Evolutionary conservation across 2,113 vertebrate species (phyloP).

Genomic region (Sapajus apella): DNA sequence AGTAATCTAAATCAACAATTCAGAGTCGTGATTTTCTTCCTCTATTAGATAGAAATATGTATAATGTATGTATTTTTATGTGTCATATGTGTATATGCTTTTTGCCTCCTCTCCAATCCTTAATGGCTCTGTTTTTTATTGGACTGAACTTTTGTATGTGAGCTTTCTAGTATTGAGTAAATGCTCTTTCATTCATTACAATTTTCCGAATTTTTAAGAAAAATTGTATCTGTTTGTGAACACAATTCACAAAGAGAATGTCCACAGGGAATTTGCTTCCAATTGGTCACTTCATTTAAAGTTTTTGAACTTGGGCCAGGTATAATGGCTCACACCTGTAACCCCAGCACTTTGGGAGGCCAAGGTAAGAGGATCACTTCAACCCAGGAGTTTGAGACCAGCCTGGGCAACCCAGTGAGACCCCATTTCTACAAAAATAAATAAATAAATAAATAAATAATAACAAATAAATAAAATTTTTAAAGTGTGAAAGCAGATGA

Average conservation of each 20-base stretch:
- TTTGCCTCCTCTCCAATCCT: neutral
- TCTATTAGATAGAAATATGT: neutral
- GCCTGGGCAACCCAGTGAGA: too few relatives aligned
- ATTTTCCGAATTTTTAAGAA: neutral
- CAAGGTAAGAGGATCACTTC: too few relatives aligned
- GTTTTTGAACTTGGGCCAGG: neutral
- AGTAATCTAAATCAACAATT: neutral
- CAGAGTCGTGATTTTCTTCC: neutral
- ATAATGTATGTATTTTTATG: neutral
- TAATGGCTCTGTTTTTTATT: slow-evolving; percentile 7
- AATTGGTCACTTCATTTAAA: neutral
- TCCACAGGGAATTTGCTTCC: slow-evolving; percentile 1
- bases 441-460: too few relatives aligned
- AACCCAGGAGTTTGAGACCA: too few relatives aligned
- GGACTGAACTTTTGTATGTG: neutral
- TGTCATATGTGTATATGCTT: neutral
- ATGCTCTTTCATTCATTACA: neutral
- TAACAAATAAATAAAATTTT: neutral
- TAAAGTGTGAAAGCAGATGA: neutral
- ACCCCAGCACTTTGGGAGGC: too few relatives aligned
- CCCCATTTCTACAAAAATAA: too few relatives aligned
- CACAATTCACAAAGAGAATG: slow-evolving; percentile 3
- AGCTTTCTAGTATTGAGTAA: slow-evolving; percentile 30
- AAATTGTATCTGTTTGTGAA: neutral
- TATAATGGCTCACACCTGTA: too few relatives aligned